Conservation (phyloP, 2,797 vertebrate species). For the Xerus rutilus region DNA sequence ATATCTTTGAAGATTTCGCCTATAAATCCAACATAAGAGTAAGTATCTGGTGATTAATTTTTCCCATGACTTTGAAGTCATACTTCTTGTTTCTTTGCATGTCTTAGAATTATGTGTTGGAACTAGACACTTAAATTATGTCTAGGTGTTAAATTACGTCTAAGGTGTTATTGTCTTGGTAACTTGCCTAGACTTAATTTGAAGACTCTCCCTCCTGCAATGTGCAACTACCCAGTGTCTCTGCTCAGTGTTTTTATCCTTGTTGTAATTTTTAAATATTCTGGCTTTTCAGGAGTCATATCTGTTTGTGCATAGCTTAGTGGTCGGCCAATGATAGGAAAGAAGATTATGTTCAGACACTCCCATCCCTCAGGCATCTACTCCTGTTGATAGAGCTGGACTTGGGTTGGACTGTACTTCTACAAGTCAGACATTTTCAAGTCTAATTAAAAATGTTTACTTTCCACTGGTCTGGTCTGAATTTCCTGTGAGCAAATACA, state of each 20-base stretch:
- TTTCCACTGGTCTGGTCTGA: background rate
- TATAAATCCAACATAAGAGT: background rate
- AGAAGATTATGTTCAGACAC: background rate
- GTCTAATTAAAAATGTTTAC: background rate
- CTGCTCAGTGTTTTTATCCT: background rate
- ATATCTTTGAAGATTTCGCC: slow-evolving; percentile 28
- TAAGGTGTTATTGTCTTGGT: background rate
- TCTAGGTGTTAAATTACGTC: too few species aligned
- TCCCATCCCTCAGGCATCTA: background rate
- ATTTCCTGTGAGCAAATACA: background rate
- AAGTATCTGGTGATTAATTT: background rate
- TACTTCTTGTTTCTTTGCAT: background rate
- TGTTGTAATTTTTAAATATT: background rate
- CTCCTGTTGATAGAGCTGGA: background rate
- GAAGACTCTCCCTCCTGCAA: background rate
- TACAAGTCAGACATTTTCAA: slow-evolving; percentile 33
- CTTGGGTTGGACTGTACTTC: background rate
- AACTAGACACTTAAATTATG: background rate
- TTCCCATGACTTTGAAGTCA: background rate
- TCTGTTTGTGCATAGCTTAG: background rate
- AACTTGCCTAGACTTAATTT: background rate
- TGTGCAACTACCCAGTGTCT: background rate
- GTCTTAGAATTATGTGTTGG: slow-evolving; percentile 26
- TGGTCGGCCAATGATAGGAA: background rate
- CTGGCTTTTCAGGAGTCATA: background rate